A percentile compares a stretch with the other conserved stretches of the same genome.
Evolutionary conservation across 1,140 invertebrate species (phyloP).

Genomic region (Papilio glaucus): DNA sequence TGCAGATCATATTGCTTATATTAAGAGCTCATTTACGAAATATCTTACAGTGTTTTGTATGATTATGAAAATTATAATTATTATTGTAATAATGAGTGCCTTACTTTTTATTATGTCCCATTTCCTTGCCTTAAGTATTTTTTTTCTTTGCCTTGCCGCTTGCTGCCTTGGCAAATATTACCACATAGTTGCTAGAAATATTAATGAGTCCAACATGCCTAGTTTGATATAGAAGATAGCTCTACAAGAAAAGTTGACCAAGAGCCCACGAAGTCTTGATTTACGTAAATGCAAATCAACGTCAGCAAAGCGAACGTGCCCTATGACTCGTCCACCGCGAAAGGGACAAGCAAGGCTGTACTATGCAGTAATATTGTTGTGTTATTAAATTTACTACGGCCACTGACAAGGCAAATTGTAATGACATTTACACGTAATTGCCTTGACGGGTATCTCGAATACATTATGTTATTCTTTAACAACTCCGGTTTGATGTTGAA

Average conservation of each 20-base stretch:
- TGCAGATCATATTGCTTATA: slow-evolving; percentile 1
- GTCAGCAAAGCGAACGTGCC: neutral
- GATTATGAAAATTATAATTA: neutral
- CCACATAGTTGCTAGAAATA: too few species aligned
- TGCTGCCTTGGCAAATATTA: too few species aligned
- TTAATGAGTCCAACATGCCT: too few species aligned
- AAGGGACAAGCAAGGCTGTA: slow-evolving; percentile 8
- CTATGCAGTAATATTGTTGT: neutral
- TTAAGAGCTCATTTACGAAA: slow-evolving; percentile 11
- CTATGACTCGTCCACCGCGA: slow-evolving; percentile 18
- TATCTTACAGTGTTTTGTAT: neutral
- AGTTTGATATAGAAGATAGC: too few species aligned
- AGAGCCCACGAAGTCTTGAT: too few species aligned
- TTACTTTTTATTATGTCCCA: neutral
- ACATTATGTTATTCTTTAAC: slow-evolving; percentile 1
- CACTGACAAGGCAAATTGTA: slow-evolving; percentile 32
- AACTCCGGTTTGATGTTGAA: neutral
- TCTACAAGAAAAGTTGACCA: too few species aligned
- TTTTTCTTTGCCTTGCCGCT: too few species aligned
- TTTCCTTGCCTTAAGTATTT: neutral
- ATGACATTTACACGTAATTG: slow-evolving; percentile 26
- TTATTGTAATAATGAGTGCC: neutral
- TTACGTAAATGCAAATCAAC: neutral
- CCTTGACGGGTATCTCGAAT: slow-evolving; percentile 22
- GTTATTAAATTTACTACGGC: slow-evolving; percentile 6